Conservation (phyloP, 1,140 invertebrate species). For the Nasonia giraulti region DNA sequence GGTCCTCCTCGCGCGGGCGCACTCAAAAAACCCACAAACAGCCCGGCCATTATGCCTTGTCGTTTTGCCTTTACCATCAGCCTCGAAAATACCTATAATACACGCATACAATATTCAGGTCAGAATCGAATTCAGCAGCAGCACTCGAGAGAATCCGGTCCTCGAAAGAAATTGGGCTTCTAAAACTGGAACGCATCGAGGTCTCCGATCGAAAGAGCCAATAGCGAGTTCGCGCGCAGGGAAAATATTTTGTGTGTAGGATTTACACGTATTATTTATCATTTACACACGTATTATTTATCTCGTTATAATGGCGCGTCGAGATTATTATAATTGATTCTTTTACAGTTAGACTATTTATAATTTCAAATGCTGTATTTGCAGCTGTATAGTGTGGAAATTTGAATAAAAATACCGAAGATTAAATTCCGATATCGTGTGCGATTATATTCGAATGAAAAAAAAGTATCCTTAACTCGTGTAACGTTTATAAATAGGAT, state of each 20-base stretch:
- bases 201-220: neutral
- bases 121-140: neutral
- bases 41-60: neutral
- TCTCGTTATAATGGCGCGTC: no score
- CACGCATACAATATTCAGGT: neutral
- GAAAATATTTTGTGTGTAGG: neutral
- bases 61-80: neutral
- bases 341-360: neutral
- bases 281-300: neutral
- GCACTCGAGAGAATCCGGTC: neutral
- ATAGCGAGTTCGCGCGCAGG: neutral
- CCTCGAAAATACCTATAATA: neutral
- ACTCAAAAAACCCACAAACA: neutral
- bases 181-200: constrained; percentile 31
- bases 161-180: constrained; percentile 19
- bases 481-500: no score
- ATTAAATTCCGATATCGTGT: neutral
- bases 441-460: neutral
- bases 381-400: neutral
- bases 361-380: neutral
- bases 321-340: no score
- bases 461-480: neutral
- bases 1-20: neutral
- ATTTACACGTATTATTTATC: neutral
- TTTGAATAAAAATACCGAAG: neutral